Conservation (phyloP, 1,140 invertebrate genomes). For the Sarcophaga bullata region DNA sequence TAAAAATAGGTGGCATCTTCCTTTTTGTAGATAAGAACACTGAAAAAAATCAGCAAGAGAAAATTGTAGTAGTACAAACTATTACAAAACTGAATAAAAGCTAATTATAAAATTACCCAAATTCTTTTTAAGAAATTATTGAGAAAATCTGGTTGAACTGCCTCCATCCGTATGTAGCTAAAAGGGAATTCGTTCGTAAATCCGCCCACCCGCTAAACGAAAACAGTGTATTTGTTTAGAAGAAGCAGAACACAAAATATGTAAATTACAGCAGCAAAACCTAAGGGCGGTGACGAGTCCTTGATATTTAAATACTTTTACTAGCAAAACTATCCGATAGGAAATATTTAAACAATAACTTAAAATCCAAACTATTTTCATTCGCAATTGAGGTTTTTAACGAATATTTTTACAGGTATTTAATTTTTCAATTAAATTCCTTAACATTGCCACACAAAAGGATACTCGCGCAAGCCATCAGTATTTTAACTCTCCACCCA, state of each 20-base stretch:
- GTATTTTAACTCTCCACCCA: not conserved
- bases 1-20: no score
- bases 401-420: not conserved
- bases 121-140: no score
- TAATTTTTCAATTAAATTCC: conserved; percentile 3
- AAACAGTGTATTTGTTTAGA: not conserved
- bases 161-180: not conserved
- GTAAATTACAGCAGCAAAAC: not conserved
- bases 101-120: no score
- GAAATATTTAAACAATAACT: no score
- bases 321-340: no score
- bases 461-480: not conserved
- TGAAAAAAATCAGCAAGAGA: no score
- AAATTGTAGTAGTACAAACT: no score
- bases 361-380: not conserved
- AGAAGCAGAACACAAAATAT: not conserved
- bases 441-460: not conserved
- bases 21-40: no score
- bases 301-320: conserved; percentile 11
- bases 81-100: no score
- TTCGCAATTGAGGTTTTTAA: not conserved
- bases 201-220: not conserved
- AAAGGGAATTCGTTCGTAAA: not conserved
- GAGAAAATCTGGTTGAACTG: not conserved
- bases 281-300: conserved; percentile 36